A percentile compares a stretch with the other conserved stretches of the same genome.
These are phyloP conservation scores for Paraescarpia echinospica DNA, from an alignment of 1,140 invertebrate genomes.

Conservation along the genomic window DNA sequence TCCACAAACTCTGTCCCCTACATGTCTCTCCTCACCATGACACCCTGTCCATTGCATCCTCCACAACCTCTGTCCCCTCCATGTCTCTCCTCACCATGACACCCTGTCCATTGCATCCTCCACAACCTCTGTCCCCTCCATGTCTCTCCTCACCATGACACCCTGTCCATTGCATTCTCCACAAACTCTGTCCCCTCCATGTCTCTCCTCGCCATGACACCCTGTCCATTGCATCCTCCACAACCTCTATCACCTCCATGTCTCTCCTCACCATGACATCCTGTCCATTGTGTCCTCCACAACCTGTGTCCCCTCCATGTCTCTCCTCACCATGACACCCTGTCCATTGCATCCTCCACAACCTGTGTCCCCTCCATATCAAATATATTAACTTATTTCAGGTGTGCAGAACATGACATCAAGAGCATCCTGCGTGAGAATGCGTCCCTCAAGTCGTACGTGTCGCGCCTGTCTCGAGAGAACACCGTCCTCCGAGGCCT, in stretches of 20 bases:
- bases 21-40: not conserved
- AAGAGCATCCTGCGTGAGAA: not conserved
- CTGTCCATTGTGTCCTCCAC: not conserved
- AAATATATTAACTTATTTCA: too few species aligned
- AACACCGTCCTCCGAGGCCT: not conserved
- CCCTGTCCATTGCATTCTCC: not conserved
- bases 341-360: not conserved
- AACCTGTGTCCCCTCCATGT: not conserved
- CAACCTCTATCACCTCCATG: not conserved
- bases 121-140: not conserved
- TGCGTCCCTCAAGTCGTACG: not conserved
- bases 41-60: not conserved
- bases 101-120: not conserved
- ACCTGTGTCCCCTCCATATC: not conserved
- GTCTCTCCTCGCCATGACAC: not conserved
- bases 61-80: not conserved
- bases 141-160: not conserved
- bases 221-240: not conserved
- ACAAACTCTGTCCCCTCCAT: not conserved
- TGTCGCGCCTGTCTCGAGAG: not conserved
- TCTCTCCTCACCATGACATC: not conserved
- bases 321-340: not conserved
- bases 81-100: not conserved
- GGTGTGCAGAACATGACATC: not conserved
- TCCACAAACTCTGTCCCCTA: not conserved